Evolutionary conservation across 2,888 invertebrate species (phyloP).

Genomic region (Gymnocheta viridis): DNA sequence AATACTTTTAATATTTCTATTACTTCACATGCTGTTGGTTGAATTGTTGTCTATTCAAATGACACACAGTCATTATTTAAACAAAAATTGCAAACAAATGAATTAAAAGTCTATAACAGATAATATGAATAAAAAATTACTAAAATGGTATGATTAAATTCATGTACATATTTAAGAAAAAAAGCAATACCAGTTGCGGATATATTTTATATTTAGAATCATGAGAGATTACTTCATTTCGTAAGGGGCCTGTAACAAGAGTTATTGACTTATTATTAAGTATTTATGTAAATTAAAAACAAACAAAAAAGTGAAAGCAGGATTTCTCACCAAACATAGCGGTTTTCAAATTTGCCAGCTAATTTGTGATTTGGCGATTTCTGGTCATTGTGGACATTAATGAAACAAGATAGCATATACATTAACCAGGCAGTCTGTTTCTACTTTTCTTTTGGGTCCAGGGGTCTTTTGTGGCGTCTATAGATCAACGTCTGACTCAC

Average conservation of each 20-base stretch:
- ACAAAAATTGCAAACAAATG: constrained; percentile 17
- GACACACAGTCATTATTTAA: constrained; percentile 55
- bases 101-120: constrained; percentile 3
- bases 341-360: no score
- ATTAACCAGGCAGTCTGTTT: no score
- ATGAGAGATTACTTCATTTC: neutral
- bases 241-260: no score
- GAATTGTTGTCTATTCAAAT: constrained; percentile 54
- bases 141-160: constrained; percentile 34
- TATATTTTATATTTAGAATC: constrained; percentile 3
- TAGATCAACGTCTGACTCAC: no score
- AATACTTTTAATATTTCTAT: constrained; percentile 41
- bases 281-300: no score
- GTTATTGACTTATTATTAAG: neutral
- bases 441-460: no score
- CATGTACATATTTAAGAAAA: neutral
- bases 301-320: no score
- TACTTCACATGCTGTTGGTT: constrained; percentile 18
- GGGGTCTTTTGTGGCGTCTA: no score
- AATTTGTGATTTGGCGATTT: no score
- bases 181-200: neutral
- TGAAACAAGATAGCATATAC: no score
- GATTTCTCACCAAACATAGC: no score
- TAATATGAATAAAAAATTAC: constrained; percentile 8
- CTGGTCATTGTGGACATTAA: no score